Evolutionary conservation across 2,113 vertebrate species (phyloP).

Genomic region (Alouatta palliata): DNA sequence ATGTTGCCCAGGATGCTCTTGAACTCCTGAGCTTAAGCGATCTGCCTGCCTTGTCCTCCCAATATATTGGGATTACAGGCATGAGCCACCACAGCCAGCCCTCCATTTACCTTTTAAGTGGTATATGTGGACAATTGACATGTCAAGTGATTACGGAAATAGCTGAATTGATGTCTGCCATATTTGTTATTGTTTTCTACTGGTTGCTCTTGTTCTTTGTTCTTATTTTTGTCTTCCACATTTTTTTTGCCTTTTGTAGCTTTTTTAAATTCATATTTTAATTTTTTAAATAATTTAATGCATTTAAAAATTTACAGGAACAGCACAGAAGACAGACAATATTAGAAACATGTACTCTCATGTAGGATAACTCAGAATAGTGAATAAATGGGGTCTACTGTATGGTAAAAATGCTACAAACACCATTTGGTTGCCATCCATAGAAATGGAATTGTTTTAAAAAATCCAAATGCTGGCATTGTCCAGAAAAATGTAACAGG

Average conservation of each 20-base stretch:
- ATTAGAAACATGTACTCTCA: slow-evolving; percentile 90
- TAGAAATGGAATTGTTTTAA: slow-evolving; percentile 55
- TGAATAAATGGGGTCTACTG: slow-evolving; percentile 88
- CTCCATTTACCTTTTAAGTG: neutral
- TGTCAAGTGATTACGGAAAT: neutral
- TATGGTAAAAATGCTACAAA: slow-evolving; percentile 90
- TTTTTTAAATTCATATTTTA: neutral
- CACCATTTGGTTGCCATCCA: slow-evolving; percentile 87
- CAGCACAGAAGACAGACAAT: slow-evolving; percentile 92
- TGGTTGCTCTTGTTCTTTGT: neutral
- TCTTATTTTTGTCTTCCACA: neutral
- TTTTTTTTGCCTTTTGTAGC: neutral
- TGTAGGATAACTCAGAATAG: slow-evolving; percentile 89
- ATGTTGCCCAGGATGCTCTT: too few relatives aligned
- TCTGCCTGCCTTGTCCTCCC: too few relatives aligned
- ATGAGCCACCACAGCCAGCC: too few relatives aligned
- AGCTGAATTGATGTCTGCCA: neutral
- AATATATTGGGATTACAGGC: too few relatives aligned
- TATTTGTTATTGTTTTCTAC: neutral
- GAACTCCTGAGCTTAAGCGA: too few relatives aligned
- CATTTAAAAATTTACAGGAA: slow-evolving; percentile 88
- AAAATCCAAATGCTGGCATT: slow-evolving; percentile 91
- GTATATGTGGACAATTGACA: neutral
- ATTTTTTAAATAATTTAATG: too few relatives aligned
- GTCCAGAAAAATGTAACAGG: slow-evolving; percentile 88